phyloP scores from a whole-genome alignment of 2,797 vertebrate genomes.

The Chromobotia macracanthus region DNA sequence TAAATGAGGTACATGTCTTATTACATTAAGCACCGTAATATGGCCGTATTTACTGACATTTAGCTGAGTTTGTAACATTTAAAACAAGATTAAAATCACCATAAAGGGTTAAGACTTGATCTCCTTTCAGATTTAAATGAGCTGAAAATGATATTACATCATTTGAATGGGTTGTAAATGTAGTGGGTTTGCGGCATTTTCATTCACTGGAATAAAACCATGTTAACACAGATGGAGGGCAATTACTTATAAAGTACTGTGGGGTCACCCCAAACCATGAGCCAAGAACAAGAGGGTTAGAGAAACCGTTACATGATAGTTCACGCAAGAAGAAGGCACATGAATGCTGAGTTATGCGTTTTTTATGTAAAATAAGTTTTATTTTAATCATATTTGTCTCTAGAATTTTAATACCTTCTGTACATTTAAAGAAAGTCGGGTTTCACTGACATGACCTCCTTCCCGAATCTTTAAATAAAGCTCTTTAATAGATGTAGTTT shows the following conservation, averaged over 20 bases:
- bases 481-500: slow-evolving; percentile 86
- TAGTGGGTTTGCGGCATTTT: slow-evolving; percentile 42
- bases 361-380: slow-evolving; percentile 99
- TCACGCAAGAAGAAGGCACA: slow-evolving; percentile 74
- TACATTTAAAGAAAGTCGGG: slow-evolving; percentile 70
- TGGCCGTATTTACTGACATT: background rate
- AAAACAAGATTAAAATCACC: slow-evolving; percentile 30
- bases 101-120: slow-evolving; percentile 30
- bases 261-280: slow-evolving; percentile 69
- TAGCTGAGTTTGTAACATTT: background rate
- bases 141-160: slow-evolving; percentile 34
- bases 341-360: slow-evolving; percentile 76
- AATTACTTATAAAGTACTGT: slow-evolving; percentile 74
- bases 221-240: slow-evolving; percentile 74
- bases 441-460: slow-evolving; percentile 68
- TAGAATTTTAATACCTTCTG: slow-evolving; percentile 83
- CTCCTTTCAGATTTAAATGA: slow-evolving; percentile 45
- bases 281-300: slow-evolving; percentile 51
- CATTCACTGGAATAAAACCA: slow-evolving; percentile 54
- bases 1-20: too few relatives aligned
- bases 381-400: slow-evolving; percentile 87
- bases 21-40: background rate
- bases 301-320: slow-evolving; percentile 41
- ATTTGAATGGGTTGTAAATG: slow-evolving; percentile 52
- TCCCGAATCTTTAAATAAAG: slow-evolving; percentile 88